Evolutionary conservation across 2,113 vertebrate genomes (phyloP).

Genomic region (Mesoclemmys tuberculata): DNA sequence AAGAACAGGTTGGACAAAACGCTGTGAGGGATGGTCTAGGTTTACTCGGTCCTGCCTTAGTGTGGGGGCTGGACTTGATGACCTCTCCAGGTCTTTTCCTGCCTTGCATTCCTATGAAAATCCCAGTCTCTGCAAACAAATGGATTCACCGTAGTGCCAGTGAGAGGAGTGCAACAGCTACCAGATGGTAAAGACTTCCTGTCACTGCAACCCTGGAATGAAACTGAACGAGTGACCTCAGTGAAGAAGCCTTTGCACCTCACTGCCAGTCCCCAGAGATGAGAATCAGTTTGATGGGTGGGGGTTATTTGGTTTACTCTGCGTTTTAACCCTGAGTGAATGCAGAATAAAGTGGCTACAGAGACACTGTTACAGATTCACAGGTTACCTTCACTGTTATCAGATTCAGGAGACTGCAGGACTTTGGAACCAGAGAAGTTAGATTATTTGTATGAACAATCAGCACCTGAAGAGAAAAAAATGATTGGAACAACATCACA

Average conservation of each 20-base stretch:
- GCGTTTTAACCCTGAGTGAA: neutral
- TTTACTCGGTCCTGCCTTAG: neutral
- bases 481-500: neutral
- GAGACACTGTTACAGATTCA: neutral
- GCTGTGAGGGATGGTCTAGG: neutral
- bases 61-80: neutral
- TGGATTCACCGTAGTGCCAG: neutral
- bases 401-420: constrained; percentile 84
- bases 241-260: neutral
- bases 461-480: constrained; percentile 81
- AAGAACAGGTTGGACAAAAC: neutral
- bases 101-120: neutral
- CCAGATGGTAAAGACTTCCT: neutral
- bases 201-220: neutral
- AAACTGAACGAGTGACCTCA: neutral
- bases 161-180: neutral
- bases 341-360: neutral
- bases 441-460: constrained; percentile 91
- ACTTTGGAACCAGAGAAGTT: constrained; percentile 87
- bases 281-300: neutral
- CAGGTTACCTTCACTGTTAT: constrained; percentile 87
- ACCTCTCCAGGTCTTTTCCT: neutral
- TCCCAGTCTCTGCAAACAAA: neutral
- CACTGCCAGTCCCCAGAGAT: accelerated
- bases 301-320: neutral